A percentile compares a stretch with the other conserved stretches of the same genome.
phyloP scores from a whole-genome alignment of 1,140 invertebrate species.

The Copidosoma floridanum region DNA sequence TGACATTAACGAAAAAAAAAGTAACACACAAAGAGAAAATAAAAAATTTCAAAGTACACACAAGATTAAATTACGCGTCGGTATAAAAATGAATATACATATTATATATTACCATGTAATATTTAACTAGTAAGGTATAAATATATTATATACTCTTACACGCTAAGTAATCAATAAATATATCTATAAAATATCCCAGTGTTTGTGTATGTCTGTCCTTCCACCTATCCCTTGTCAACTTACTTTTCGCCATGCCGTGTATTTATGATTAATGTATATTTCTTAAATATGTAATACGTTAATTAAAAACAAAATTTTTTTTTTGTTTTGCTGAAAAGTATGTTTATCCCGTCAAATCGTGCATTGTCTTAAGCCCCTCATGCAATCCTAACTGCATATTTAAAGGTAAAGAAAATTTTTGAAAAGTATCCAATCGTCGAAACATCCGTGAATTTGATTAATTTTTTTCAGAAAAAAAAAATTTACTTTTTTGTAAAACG shows the following conservation, averaged over 20 bases:
- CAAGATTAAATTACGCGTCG: constrained; percentile 42
- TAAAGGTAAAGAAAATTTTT: constrained; percentile 4
- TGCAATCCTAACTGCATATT: neutral
- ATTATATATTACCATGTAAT: constrained; percentile 52
- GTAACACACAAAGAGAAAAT: constrained; percentile 34
- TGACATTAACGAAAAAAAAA: constrained; percentile 17
- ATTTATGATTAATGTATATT: no score
- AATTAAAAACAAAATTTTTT: no score
- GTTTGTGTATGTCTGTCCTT: constrained; percentile 53
- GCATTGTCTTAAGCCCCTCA: constrained; percentile 10
- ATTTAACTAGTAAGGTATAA: constrained; percentile 51
- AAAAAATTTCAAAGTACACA: no score
- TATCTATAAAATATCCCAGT: constrained; percentile 55
- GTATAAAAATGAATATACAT: constrained; percentile 39
- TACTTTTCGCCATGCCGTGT: constrained; percentile 23
- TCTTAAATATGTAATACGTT: no score
- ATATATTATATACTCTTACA: constrained; percentile 57
- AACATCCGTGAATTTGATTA: neutral
- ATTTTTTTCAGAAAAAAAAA: neutral
- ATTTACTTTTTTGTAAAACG: no score
- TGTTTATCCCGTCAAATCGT: constrained; percentile 20
- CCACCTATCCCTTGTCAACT: constrained; percentile 37
- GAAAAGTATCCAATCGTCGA: neutral
- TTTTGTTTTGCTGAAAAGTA: constrained; percentile 11
- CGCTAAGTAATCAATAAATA: constrained; percentile 57